Percentiles rank a stretch among this genome's conserved stretches.
These are phyloP conservation scores for Pseudomyrmex cubaensis DNA, from an alignment of 1,140 invertebrate genomes.

Conservation along the genomic window DNA sequence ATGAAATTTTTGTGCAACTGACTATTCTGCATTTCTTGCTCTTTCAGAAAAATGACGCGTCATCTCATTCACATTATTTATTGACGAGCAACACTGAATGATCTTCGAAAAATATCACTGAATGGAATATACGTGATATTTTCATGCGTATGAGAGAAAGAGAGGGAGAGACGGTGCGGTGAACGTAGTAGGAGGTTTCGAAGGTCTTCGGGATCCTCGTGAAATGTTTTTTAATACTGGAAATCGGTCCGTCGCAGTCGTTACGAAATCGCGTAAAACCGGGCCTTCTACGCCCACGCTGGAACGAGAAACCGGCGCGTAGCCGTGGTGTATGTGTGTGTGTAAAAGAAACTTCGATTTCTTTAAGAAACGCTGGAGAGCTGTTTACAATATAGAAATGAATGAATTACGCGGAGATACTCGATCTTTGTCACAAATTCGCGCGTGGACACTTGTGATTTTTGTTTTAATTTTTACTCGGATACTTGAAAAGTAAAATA, in stretches of 20 bases:
- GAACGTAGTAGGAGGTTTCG: constrained; percentile 13
- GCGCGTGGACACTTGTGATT: too few relatives aligned
- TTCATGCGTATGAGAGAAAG: constrained; percentile 16
- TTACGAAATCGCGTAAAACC: constrained; percentile 75
- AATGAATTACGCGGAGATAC: too few relatives aligned
- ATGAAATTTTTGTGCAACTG: neutral
- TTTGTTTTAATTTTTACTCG: too few relatives aligned
- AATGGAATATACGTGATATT: neutral
- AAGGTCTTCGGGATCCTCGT: constrained; percentile 65
- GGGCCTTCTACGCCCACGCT: constrained; percentile 70
- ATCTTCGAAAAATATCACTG: neutral
- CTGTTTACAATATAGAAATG: constrained; percentile 55
- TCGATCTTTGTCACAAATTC: too few relatives aligned
- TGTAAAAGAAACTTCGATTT: constrained; percentile 70
- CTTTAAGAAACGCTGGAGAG: constrained; percentile 59
- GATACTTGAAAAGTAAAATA: too few relatives aligned
- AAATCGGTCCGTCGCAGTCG: constrained; percentile 63
- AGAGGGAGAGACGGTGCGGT: constrained; percentile 9
- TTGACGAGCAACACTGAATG: neutral
- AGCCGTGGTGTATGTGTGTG: neutral
- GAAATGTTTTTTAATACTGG: constrained; percentile 71
- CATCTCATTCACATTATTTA: neutral
- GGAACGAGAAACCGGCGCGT: constrained; percentile 29
- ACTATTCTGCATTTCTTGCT: neutral
- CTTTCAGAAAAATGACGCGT: neutral